These are phyloP conservation scores for Azemiops feae DNA, from an alignment of 2,113 vertebrate species.

Conservation along the genomic window DNA sequence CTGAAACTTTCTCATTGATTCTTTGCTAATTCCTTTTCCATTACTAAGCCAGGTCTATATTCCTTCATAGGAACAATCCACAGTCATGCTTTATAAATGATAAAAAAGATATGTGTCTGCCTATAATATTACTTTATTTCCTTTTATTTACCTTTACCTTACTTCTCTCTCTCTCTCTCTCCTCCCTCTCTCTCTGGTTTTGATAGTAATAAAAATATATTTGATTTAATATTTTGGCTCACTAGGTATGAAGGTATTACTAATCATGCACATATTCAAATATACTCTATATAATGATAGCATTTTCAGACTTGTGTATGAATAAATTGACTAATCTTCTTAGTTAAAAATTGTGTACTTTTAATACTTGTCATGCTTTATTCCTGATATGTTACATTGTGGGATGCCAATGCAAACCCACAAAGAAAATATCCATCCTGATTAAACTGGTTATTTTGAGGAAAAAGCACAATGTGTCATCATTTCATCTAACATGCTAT, in stretches of 20 bases:
- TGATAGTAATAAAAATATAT: not conserved
- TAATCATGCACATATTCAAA: not conserved
- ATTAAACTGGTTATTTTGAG: not conserved
- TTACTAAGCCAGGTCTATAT: not conserved
- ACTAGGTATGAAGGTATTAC: not conserved
- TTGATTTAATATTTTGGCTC: not conserved
- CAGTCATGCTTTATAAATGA: not conserved
- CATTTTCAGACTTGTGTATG: not conserved
- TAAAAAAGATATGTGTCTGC: not conserved
- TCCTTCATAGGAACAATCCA: not conserved
- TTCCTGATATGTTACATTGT: too few relatives aligned
- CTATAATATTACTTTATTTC: not conserved
- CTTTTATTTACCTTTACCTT: not conserved
- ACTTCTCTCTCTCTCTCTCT: not conserved
- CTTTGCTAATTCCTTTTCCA: not conserved
- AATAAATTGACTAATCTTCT: too few relatives aligned
- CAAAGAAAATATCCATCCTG: not conserved
- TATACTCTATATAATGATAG: not conserved
- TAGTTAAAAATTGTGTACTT: too few relatives aligned
- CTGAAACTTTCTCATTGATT: not conserved
- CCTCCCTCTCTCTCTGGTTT: not conserved
- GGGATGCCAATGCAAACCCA: not conserved
- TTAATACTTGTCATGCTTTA: too few relatives aligned
- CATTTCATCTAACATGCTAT: not conserved
- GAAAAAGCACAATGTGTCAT: not conserved